These are phyloP conservation scores for Monochamus saltuarius DNA, from an alignment of 1,140 invertebrate genomes.

Conservation along the genomic window DNA sequence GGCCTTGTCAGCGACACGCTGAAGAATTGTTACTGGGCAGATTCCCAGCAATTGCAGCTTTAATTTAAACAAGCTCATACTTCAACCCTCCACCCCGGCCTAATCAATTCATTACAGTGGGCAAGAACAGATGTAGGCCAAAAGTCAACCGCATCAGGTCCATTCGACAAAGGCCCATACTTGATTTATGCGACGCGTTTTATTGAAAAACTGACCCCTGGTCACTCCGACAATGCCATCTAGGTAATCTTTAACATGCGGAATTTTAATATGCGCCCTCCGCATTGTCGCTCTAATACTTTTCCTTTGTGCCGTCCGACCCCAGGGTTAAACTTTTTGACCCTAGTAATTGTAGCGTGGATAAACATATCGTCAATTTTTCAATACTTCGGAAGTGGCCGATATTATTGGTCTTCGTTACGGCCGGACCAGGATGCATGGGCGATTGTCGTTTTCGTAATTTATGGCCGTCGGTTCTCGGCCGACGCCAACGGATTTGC, in stretches of 20 bases:
- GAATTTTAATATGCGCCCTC: constrained; percentile 44
- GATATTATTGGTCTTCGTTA: constrained; percentile 7
- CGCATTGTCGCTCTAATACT: constrained; percentile 35
- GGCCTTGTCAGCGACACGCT: too few species aligned
- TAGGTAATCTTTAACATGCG: constrained; percentile 43
- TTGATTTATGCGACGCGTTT: constrained; percentile 50
- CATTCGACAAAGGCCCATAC: constrained; percentile 43
- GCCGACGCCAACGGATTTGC: constrained; percentile 1
- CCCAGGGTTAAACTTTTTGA: constrained; percentile 50
- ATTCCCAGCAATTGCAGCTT: too few species aligned
- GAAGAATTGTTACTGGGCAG: too few species aligned
- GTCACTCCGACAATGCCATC: constrained; percentile 41
- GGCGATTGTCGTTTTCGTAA: constrained; percentile 19
- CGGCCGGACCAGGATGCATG: constrained; percentile 14
- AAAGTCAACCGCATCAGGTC: constrained; percentile 46
- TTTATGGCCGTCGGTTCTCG: constrained; percentile 25
- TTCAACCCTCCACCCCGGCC: not conserved
- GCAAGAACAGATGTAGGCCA: constrained; percentile 53
- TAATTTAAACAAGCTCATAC: too few species aligned
- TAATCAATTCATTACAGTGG: constrained; percentile 34
- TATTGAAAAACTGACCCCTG: constrained; percentile 50
- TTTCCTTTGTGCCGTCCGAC: constrained; percentile 40
- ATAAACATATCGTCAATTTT: constrained; percentile 51
- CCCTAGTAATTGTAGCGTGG: constrained; percentile 48
- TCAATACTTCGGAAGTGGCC: constrained; percentile 41